Evolutionary conservation across 2,888 invertebrate species (phyloP).

Genomic region (Drosophila crucigera): DNA sequence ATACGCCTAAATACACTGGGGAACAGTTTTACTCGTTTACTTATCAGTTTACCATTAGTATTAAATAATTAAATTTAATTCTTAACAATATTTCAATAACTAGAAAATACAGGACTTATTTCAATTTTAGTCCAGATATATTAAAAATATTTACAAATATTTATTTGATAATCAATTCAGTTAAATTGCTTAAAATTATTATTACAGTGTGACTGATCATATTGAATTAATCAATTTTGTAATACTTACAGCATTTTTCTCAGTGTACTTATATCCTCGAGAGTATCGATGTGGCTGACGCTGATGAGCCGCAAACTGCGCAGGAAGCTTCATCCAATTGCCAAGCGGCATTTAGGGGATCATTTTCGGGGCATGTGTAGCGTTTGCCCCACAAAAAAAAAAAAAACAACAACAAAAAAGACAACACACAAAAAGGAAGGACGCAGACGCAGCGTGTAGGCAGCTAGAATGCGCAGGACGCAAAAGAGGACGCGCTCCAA

Average conservation of each 20-base stretch:
- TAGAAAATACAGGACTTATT: background rate
- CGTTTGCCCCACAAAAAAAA: conserved; percentile 48
- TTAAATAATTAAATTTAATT: no score
- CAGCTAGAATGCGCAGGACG: conserved; percentile 43
- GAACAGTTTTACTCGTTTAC: background rate
- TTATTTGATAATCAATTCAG: background rate
- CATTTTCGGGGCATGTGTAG: conserved; percentile 73
- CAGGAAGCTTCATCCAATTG: conserved; percentile 75
- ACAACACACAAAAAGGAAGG: conserved; percentile 23
- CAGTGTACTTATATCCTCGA: conserved; percentile 28
- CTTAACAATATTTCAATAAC: background rate
- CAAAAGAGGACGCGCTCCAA: conserved; percentile 72
- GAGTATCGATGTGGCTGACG: conserved; percentile 55
- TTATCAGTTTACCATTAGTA: background rate
- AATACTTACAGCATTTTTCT: background rate
- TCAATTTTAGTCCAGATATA: background rate
- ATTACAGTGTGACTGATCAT: background rate
- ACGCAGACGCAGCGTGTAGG: conserved; percentile 56
- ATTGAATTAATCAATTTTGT: background rate
- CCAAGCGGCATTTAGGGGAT: conserved; percentile 78
- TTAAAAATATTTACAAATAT: background rate
- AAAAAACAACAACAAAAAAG: background rate
- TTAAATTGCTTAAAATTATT: background rate
- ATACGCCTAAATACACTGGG: conserved; percentile 28
- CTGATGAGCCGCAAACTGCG: conserved; percentile 79